Evolutionary conservation across 1,140 invertebrate genomes (phyloP), one percentile per base, ranked within the genome.

Genomic region (Galleria mellonella): DNA sequence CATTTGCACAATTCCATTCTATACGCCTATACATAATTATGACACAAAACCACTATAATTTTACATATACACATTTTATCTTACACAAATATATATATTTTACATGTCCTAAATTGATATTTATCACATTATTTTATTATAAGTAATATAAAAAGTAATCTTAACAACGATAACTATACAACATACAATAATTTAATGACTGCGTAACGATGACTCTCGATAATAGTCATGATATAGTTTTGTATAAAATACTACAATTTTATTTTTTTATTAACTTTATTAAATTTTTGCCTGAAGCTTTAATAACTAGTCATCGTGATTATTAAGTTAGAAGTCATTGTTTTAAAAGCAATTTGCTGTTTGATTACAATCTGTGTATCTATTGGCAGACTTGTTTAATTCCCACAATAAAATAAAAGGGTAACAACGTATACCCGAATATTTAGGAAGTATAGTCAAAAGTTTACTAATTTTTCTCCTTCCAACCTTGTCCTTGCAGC

Each of bases 161-260:
- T 60, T 63, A 70, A 55, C 60, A 66, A 58, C 47, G 55, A 48
- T 66, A 67, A 75, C 62, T 72, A 72, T 51, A 74, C 64, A 77
- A 75, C 64, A 56, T 67, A 70, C 60, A 73, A 82, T 78, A 75
- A 75, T 72, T 78, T 79, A 77, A 68, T 72, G 73, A 83, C 63
- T 77, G 65, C 48, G 54, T 59, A 81, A 72, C 59, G 49, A 58
- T 67, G 60, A 73, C 67, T 77, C 17, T 23, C 6, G 17, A 6
- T 70, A 51, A 44, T 48, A 41, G 42, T 30, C 39, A n/a, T 46
- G 41, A 32, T 41, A 10, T 57, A 27, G 14, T 42, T 51, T 35
- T 15, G 23, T 44, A 46, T 37, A 46, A 31, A 46, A 46, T 47
- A 23, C 9, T 29, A 41, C 17, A 7, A 31, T 23, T 15, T n/a